Percentiles rank a stretch among this genome's conserved stretches.
Evolutionary conservation across 64 coral and sea anemone genomes (phyloP).

Genomic region (Astreopora myriophthalma): DNA sequence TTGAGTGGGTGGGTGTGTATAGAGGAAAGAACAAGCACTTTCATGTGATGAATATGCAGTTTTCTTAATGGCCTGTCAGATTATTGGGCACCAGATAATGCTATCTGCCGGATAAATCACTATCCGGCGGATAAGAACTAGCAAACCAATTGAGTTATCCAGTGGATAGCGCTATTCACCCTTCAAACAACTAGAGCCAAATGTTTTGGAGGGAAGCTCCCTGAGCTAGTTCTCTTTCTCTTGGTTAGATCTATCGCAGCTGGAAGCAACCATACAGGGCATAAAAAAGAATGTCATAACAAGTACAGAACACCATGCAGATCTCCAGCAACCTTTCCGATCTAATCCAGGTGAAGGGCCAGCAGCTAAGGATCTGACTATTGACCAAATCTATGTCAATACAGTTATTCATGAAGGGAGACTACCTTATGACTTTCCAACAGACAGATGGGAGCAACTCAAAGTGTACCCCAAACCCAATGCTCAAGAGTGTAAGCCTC

Average conservation of each 20-base stretch:
- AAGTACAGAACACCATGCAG: neutral
- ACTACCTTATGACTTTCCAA: neutral
- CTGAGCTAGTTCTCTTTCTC: too few species aligned
- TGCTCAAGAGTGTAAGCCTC: neutral
- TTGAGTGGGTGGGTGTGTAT: too few species aligned
- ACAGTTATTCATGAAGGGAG: constrained; percentile 26
- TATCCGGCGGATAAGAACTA: too few species aligned
- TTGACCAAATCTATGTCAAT: constrained; percentile 57
- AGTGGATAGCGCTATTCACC: too few species aligned
- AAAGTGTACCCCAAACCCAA: neutral
- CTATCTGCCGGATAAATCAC: too few species aligned
- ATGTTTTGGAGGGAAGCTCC: too few species aligned
- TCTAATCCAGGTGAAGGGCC: neutral
- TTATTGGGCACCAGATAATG: too few species aligned
- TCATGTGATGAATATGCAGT: too few species aligned
- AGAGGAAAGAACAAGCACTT: too few species aligned
- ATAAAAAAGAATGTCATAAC: neutral
- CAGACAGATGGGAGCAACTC: neutral
- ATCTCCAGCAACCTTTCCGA: neutral
- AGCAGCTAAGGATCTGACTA: neutral
- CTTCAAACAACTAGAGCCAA: too few species aligned
- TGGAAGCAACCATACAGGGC: neutral
- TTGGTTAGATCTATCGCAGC: neutral
- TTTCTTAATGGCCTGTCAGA: too few species aligned
- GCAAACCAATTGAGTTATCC: too few species aligned